phyloP scores from a whole-genome alignment of 30 jellyfish, hydroid and myxozoan genomes.

The Rhopilema esculentum region DNA sequence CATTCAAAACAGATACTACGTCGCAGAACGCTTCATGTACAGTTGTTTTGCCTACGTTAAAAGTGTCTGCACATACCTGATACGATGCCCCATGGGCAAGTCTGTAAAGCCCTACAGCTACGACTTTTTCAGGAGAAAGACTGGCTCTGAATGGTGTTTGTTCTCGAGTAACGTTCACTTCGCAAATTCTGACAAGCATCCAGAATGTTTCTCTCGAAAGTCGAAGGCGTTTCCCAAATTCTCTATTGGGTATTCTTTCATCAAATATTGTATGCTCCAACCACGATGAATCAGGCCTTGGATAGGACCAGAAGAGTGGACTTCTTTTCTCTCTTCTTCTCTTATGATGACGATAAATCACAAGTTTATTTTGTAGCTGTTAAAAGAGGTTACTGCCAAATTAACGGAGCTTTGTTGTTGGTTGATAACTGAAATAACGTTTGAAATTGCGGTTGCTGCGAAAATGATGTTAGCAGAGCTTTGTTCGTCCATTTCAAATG shows the following conservation, averaged over 20 bases:
- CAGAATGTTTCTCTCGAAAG: slow-evolving; percentile 16
- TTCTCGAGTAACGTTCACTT: slow-evolving; percentile 3
- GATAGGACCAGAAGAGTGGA: slow-evolving; percentile 1
- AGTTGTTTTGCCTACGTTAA: slow-evolving; percentile 44
- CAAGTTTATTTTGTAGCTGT: background rate
- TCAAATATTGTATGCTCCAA: slow-evolving; percentile 5
- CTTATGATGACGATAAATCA: background rate
- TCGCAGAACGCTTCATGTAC: slow-evolving; percentile 35
- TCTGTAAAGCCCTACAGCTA: slow-evolving; percentile 50
- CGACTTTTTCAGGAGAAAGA: slow-evolving; percentile 35
- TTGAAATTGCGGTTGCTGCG: background rate
- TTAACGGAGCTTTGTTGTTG: background rate
- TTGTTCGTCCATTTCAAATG: no score
- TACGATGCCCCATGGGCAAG: slow-evolving; percentile 38
- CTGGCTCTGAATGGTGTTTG: background rate
- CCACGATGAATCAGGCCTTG: slow-evolving; percentile 29
- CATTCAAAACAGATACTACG: slow-evolving; percentile 15
- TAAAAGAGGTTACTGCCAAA: background rate
- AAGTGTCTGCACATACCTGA: slow-evolving; percentile 48
- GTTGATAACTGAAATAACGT: background rate
- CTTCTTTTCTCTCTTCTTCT: background rate
- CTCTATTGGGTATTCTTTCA: slow-evolving; percentile 3
- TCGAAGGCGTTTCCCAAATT: background rate
- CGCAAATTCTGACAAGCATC: slow-evolving; percentile 11
- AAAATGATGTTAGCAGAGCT: background rate